Base-by-base conservation (phyloP, 1,140 invertebrate species). In the Proctacanthus coquilletti region DNA sequence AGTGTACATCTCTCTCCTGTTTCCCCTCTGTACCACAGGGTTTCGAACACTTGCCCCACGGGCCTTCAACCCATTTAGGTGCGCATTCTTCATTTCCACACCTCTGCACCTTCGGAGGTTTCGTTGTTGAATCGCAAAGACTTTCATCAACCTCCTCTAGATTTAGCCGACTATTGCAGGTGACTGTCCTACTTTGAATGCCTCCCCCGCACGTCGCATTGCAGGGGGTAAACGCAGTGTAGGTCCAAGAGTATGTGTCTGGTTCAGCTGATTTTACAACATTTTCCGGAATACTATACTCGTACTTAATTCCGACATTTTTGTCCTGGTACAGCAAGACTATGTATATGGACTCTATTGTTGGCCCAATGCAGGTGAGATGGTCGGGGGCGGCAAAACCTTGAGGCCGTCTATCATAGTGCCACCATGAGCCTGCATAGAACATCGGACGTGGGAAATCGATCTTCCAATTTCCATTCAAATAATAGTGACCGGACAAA, bases 391-490 rank as follows among this genome's bases (percentile, higher is more conserved):
- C 77, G 3, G 75, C 72, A 50, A 87, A 80, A 11, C 76, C 78
- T 55, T 82, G 72, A 4, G 80, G 75, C 51, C 75, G 78, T 37
- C 85, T 68, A 46, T 84, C 78, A 57, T 96, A 96, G 54, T 83
- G 75, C 70, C 93, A 93, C 47, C 75, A 75, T 2, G 77, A 77
- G 4, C 85, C 85, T 11, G 84, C 80, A 48, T 89, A 84, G 37
- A 69, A 66, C 41, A 86, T 62, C 19, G 77, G 75, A 34, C 77
- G 68, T 0, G 87, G 85, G 57, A 84, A 87, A 59, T 91, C 85
- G 52, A 96, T 93, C 50, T 78, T 72, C 75, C 85, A 94, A 54
- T 94, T 84, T 4, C 91, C 91, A 60, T 96, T 96, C 13, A 96
- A 64, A 55, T 91, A 93, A 53, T 86, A 97, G 46, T 81, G 68